Evolutionary conservation across 2,888 invertebrate species (phyloP).

Genomic region (Bellardia bayeri): DNA sequence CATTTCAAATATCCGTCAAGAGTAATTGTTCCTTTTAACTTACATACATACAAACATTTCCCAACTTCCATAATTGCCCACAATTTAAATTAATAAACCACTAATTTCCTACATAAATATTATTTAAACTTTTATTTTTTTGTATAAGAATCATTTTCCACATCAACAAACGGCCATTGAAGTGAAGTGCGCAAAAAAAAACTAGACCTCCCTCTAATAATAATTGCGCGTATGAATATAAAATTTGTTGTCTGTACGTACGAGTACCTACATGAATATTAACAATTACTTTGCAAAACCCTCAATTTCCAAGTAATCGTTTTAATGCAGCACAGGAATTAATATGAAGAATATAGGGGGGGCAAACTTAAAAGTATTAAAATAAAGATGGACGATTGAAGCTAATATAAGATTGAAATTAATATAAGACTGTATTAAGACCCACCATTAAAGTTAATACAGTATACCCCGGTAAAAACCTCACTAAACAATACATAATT

Average conservation of each 20-base stretch:
- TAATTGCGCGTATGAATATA: constrained; percentile 45
- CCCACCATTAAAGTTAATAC: too few species aligned
- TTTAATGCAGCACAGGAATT: not conserved
- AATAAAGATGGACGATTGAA: not conserved
- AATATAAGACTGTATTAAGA: too few species aligned
- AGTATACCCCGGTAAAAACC: too few species aligned
- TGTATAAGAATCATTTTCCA: not conserved
- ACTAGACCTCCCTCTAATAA: constrained; percentile 62
- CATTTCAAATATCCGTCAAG: too few species aligned
- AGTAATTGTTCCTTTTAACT: too few species aligned
- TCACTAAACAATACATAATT: too few species aligned
- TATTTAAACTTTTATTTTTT: constrained; percentile 26
- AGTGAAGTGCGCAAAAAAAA: not conserved
- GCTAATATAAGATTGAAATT: too few species aligned
- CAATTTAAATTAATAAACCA: constrained; percentile 62
- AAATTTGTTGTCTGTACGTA: constrained; percentile 38
- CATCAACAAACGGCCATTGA: constrained; percentile 8
- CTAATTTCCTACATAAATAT: constrained; percentile 49
- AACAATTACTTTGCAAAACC: constrained; percentile 45
- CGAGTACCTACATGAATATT: constrained; percentile 48
- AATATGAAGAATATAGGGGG: not conserved
- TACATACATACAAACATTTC: too few species aligned
- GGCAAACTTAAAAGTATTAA: not conserved
- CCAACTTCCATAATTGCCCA: not conserved
- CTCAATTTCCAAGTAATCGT: constrained; percentile 62